phyloP scores from a whole-genome alignment of 1,140 invertebrate species.

The Trinorchestia longiramus region DNA sequence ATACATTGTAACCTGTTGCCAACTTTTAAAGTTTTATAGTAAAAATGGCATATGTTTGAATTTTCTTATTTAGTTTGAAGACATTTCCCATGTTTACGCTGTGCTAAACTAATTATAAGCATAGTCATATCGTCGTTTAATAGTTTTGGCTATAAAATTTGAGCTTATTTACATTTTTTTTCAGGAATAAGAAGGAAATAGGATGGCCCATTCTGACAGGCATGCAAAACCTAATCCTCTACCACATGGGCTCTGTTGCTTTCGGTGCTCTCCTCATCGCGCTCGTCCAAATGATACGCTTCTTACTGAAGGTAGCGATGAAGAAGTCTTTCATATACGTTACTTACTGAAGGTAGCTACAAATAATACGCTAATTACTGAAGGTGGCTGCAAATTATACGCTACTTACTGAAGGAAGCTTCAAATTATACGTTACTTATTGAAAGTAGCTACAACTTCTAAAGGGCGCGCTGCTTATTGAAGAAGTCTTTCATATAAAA shows the following conservation, averaged over 20 bases:
- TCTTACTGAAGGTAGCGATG: slow-evolving; percentile 72
- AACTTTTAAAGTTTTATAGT: too few relatives aligned
- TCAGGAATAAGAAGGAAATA: slow-evolving; percentile 78
- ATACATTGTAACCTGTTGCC: too few relatives aligned
- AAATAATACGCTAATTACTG: slow-evolving; percentile 66
- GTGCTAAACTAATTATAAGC: too few relatives aligned
- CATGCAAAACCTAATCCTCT: slow-evolving; percentile 75
- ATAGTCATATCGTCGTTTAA: neutral
- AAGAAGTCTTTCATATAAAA: neutral
- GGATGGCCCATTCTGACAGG: slow-evolving; percentile 75
- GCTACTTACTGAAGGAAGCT: neutral
- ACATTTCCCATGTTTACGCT: too few relatives aligned
- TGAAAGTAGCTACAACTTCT: slow-evolving; percentile 67
- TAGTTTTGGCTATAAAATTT: neutral
- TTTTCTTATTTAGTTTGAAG: too few relatives aligned
- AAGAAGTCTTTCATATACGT: neutral
- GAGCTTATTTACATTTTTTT: neutral
- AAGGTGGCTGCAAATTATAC: slow-evolving; percentile 60
- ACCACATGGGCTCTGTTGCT: slow-evolving; percentile 83
- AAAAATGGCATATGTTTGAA: too few relatives aligned
- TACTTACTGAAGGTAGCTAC: neutral
- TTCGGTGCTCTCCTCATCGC: slow-evolving; percentile 83
- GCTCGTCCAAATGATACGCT: slow-evolving; percentile 77
- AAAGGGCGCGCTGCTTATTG: neutral
- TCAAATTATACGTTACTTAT: slow-evolving; percentile 36